These are phyloP conservation scores for Gadopsis bispinosus DNA, from an alignment of 2,797 vertebrate genomes.

Conservation along the genomic window DNA sequence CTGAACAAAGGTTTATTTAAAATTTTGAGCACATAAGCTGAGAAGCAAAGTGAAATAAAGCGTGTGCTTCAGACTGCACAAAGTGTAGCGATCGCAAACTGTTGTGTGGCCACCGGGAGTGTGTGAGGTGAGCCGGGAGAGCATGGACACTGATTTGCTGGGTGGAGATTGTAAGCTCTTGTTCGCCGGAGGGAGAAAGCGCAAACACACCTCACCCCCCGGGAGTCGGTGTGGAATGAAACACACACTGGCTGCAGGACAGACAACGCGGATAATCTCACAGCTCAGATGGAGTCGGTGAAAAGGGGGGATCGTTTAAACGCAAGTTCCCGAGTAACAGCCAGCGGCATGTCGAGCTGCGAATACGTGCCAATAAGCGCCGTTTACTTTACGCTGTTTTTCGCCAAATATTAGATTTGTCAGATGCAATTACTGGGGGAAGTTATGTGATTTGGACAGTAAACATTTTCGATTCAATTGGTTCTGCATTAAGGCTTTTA, in stretches of 20 bases:
- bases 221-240: conserved; percentile 12
- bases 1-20: not conserved
- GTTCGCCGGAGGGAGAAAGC: conserved; percentile 36
- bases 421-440: not conserved
- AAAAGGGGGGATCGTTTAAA: conserved; percentile 14
- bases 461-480: not conserved
- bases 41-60: not conserved
- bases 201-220: conserved; percentile 39
- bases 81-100: conserved; percentile 17
- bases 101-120: conserved; percentile 35
- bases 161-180: conserved; percentile 49
- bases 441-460: not conserved
- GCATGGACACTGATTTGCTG: conserved; percentile 28
- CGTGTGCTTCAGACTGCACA: conserved; percentile 2
- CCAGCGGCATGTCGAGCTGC: not conserved
- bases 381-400: not conserved
- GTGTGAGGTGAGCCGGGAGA: conserved; percentile 38
- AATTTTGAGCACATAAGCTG: not conserved
- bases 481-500: not conserved
- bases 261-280: not conserved
- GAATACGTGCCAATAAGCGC: not conserved
- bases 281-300: not conserved
- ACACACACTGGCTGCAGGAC: not conserved
- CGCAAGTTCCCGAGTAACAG: not conserved
- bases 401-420: not conserved